phyloP scores from a whole-genome alignment of 2,797 vertebrate species.

The Pristis pectinata region DNA sequence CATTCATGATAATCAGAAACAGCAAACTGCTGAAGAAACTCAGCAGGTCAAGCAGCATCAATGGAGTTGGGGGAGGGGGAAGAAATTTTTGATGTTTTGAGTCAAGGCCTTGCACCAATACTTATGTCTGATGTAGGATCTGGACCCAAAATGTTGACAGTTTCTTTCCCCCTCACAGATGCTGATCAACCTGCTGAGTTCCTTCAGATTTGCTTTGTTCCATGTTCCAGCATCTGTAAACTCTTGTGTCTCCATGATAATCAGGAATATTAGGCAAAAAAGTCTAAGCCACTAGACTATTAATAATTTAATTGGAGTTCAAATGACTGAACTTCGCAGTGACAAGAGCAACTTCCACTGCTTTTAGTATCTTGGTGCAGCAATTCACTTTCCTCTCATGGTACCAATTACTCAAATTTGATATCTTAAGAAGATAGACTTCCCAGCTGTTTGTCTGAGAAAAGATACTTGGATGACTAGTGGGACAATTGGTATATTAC shows the following conservation, averaged over 20 bases:
- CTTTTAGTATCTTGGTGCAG: neutral
- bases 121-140: no score
- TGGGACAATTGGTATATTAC: neutral
- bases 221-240: no score
- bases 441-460: neutral
- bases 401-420: neutral
- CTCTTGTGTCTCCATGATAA: neutral
- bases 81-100: no score
- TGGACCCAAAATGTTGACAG: no score
- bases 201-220: no score
- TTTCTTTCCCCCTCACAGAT: no score
- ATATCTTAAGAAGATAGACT: neutral
- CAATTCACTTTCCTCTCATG: neutral
- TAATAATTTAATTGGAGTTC: neutral
- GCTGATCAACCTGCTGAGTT: no score
- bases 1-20: neutral
- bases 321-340: neutral
- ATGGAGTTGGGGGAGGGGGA: no score
- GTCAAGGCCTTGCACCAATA: no score
- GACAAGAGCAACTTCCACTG: neutral
- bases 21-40: no score
- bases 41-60: no score
- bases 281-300: neutral
- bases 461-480: neutral
- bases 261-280: neutral